A percentile compares a stretch with the other conserved stretches of the same genome.
phyloP scores from a whole-genome alignment of 2,888 invertebrate genomes.

The Eristalis arbustorum region DNA sequence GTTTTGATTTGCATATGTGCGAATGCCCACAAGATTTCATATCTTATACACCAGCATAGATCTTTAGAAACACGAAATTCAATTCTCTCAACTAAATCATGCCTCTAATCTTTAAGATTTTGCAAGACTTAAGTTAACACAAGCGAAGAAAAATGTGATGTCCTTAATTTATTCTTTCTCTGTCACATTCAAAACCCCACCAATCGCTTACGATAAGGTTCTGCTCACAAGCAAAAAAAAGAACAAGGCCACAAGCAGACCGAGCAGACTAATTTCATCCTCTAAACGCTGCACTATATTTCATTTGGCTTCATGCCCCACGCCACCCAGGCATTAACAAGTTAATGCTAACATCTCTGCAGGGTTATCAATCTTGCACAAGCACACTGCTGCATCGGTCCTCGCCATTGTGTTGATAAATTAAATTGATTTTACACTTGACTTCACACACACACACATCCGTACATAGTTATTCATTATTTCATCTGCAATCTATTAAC shows the following conservation, averaged over 20 bases:
- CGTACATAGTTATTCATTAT: slow-evolving; percentile 31
- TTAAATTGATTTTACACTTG: slow-evolving; percentile 38
- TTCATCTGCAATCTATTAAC: slow-evolving; percentile 60
- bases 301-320: background rate
- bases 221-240: background rate
- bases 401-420: slow-evolving; percentile 16
- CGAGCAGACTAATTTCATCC: background rate
- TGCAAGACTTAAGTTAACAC: background rate
- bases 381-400: background rate
- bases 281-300: background rate
- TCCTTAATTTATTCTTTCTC: background rate
- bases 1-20: no score
- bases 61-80: no score
- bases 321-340: background rate
- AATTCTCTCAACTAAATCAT: no score
- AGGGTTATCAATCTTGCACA: slow-evolving; percentile 6
- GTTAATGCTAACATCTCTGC: background rate
- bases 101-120: no score
- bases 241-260: background rate
- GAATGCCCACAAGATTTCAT: no score
- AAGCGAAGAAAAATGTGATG: background rate
- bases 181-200: background rate
- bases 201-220: background rate
- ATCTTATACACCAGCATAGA: no score
- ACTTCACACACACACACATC: slow-evolving; percentile 7